Conservation (phyloP, 2,113 vertebrate species). For the Mellivora capensis region DNA sequence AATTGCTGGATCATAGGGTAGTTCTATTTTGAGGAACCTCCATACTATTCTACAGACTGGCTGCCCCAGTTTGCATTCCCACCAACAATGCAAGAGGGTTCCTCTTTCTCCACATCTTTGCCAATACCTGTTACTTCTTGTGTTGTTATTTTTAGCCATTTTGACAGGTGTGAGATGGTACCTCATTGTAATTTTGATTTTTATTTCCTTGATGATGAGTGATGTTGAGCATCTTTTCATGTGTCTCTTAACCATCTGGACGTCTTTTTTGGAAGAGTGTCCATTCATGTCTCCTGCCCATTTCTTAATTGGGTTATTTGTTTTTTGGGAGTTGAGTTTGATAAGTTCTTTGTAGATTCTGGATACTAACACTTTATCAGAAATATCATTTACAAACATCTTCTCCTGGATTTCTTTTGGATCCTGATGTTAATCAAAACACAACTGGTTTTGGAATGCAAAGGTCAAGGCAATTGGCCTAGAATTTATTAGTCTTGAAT, state of each 20-base stretch:
- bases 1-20: neutral
- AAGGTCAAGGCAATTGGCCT: neutral
- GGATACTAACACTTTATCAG: neutral
- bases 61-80: neutral
- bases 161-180: neutral
- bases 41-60: neutral
- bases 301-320: neutral
- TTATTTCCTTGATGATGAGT: neutral
- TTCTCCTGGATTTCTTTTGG: neutral
- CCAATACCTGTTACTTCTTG: neutral
- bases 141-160: neutral
- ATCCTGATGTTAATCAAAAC: neutral
- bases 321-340: neutral
- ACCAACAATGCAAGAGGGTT: neutral
- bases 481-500: conserved; percentile 9
- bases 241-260: neutral
- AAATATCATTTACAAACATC: neutral
- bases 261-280: neutral
- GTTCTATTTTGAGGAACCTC: neutral
- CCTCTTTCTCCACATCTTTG: neutral
- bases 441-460: neutral
- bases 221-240: neutral
- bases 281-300: no score
- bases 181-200: neutral
- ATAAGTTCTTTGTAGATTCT: neutral